Conservation (phyloP, 2,113 vertebrate species). For the Campylomormyrus numenius region DNA sequence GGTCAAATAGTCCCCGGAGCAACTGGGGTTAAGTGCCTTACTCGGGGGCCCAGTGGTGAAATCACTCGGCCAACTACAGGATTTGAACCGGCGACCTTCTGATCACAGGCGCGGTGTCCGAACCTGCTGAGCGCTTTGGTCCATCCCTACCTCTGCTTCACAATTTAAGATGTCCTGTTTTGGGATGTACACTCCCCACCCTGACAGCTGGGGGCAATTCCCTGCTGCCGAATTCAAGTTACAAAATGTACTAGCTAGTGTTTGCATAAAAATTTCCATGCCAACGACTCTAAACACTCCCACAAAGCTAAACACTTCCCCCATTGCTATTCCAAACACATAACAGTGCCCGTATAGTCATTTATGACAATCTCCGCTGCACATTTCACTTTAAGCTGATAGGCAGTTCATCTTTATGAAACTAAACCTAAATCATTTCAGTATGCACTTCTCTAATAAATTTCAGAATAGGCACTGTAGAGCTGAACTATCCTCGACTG, state of each 20-base stretch:
- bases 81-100: neutral
- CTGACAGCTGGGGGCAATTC: neutral
- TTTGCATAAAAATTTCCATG: slow-evolving; percentile 4
- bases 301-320: neutral
- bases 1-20: neutral
- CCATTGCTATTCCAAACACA: neutral
- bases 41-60: neutral
- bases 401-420: neutral
- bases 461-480: neutral
- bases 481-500: neutral
- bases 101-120: neutral
- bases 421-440: neutral
- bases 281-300: neutral
- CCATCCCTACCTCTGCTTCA: neutral
- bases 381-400: neutral
- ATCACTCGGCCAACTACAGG: neutral
- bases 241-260: neutral
- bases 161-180: neutral
- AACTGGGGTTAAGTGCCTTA: neutral
- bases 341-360: neutral
- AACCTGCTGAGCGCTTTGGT: neutral
- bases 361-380: neutral
- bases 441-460: neutral
- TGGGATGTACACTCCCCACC: neutral
- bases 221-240: neutral